Base-by-base conservation (phyloP, 2,888 invertebrate species). In the Himalopsyche kuldschensis region DNA sequence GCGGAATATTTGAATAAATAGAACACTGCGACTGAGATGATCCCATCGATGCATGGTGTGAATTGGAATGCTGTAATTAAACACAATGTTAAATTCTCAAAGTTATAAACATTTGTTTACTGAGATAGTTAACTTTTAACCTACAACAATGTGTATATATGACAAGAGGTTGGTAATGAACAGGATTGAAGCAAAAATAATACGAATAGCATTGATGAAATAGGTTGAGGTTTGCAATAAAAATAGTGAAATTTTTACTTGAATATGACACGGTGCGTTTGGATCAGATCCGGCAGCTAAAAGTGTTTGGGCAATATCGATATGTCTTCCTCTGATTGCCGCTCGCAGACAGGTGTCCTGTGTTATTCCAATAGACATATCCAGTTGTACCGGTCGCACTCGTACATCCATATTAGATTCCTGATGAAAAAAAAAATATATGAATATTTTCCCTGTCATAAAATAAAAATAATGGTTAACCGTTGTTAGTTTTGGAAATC, bases 311-410 rank as follows among this genome's bases (percentile, higher is more conserved):
- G 94, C 94, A 79, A 97, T 94, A 75, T 95, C 94, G 79, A 94
- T 92, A 88, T 97, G 95, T 24, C 94, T 94, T 46, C 94, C 95
- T 82, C 96, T 94, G 3, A 96, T 95, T 0, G 97, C 96, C 6
- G 95, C 95, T 88, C 97, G 95, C 30, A 98, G 91, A 27, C 97
- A 95, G 1, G 97, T 97, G 90, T 98, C 97, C 17, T 93, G 93
- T 83, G 94, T 94, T 84, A 95, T 95, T 87, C 95, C 94, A 87
- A 96, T 96, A 85, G 95, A 93, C 87, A 94, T 90, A 90, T 97
- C 96, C 84, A 96, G 89, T 86, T 95, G 93, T 84, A 97, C 91
- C 0, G 97, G 96, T 86, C 94, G 94, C 77, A 95, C 90, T 86
- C 90, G 88, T 86, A 91, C 91, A 69, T 92, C 92, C 82, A 91